Evolutionary conservation across 2,888 invertebrate genomes (phyloP), one percentile per base, ranked within the genome.

Genomic region (Lasioglossum calceatum): DNA sequence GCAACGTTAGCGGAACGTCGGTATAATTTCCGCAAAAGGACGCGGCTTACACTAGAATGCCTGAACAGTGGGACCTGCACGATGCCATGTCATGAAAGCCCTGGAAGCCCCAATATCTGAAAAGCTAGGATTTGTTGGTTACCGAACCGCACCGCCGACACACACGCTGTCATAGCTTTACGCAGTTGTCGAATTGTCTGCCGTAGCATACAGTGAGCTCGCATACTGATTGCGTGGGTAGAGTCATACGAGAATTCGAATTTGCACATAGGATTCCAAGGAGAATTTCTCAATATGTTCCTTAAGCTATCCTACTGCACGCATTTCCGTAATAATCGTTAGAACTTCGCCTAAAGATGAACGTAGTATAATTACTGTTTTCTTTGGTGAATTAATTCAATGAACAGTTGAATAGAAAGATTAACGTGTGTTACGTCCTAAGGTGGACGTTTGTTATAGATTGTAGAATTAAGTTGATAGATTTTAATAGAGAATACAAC

Each of bases 51-150:
- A 2, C 32, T 4, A 16, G 27, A 64, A 64, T 27, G 32, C 61
- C 27, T 32, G 61, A 64, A 64, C 61, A 64, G 61, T 14, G 27
- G 32, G 27, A 10, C 27, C 61, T 32, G 61, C 61, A 64, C 14
- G 27, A 64, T 64, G 61, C 61, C 61, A 16, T 64, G 14, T 32
- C 61, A 32, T 32, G 61, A 64, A 64, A 64, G 61, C 61, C 14
- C 27, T 14, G 4, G 12, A 32, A 64, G 61, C 61, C 14, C 61
- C 27, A 64, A 64, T 64, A 27, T 64, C 50, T 42, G 36, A 64
- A 77, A 44, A 58, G 27, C n/a, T 72, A 39, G 42, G 71, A 64
- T 64, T 64, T 64, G 61, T 64, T 32, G 61, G 61, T 64, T 64
- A 64, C 16, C 61, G 61, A 64, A 64, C 27, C 61, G 32, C 61